Evolutionary conservation across 2,113 vertebrate species (phyloP).

Genomic region (Passer domesticus): DNA sequence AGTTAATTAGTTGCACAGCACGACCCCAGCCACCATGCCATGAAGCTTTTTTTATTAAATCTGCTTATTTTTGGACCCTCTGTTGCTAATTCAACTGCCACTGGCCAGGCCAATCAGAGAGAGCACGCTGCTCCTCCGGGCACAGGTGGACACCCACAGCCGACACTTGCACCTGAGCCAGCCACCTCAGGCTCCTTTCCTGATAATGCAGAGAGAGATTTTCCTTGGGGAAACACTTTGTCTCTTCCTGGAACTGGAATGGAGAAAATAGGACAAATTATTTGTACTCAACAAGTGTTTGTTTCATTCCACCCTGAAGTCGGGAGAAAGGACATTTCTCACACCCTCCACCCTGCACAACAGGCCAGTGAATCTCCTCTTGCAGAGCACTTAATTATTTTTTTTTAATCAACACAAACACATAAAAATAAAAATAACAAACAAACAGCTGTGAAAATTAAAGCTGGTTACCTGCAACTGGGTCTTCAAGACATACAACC

Average conservation of each 20-base stretch:
- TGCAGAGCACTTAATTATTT: neutral
- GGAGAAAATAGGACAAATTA: neutral
- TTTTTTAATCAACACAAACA: neutral
- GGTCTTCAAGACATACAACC: neutral
- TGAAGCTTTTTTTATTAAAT: slow-evolving; percentile 11
- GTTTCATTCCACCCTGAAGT: neutral
- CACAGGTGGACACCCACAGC: neutral
- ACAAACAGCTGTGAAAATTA: neutral
- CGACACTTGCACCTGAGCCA: neutral
- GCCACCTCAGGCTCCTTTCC: neutral
- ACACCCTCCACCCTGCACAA: neutral
- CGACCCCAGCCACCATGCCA: neutral
- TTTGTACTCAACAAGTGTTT: neutral
- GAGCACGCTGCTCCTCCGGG: neutral
- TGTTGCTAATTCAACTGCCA: neutral
- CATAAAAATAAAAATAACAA: neutral
- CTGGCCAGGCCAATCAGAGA: neutral
- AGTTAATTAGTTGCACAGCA: slow-evolving; percentile 38
- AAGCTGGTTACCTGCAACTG: neutral
- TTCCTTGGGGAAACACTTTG: neutral
- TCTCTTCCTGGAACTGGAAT: neutral
- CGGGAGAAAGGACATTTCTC: neutral
- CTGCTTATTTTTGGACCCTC: neutral
- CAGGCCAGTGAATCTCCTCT: neutral
- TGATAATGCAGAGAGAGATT: neutral